Evolutionary conservation across 2,797 vertebrate species (phyloP).

Genomic region (Dryobates pubescens): DNA sequence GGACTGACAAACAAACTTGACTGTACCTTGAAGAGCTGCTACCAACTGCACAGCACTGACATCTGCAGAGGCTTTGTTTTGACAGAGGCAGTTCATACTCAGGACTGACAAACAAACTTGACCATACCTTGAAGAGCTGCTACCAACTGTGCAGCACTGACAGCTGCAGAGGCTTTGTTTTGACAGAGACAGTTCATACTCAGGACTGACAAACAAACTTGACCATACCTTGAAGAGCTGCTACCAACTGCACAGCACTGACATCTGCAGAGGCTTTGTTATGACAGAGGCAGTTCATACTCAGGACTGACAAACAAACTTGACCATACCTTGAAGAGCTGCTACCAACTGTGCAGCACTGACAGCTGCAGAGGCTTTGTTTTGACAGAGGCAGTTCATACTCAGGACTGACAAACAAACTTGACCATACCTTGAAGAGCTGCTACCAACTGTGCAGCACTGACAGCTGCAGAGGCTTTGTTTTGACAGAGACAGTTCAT

Average conservation of each 20-base stretch:
- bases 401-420: neutral
- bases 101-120: neutral
- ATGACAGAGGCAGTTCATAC: neutral
- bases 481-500: neutral
- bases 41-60: neutral
- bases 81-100: neutral
- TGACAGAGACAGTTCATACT: neutral
- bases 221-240: slow-evolving; percentile 84
- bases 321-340: neutral
- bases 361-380: neutral
- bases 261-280: neutral
- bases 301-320: neutral
- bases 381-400: neutral
- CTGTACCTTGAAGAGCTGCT: slow-evolving; percentile 84
- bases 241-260: neutral
- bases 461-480: neutral
- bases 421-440: neutral
- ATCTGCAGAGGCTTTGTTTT: neutral
- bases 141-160: neutral
- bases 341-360: neutral
- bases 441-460: neutral
- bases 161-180: neutral
- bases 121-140: slow-evolving; percentile 84
- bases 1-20: neutral
- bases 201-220: neutral